A percentile compares a stretch with the other conserved stretches of the same genome.
phyloP scores from a whole-genome alignment of 2,888 invertebrate genomes.

The Margaritifera margaritifera region DNA sequence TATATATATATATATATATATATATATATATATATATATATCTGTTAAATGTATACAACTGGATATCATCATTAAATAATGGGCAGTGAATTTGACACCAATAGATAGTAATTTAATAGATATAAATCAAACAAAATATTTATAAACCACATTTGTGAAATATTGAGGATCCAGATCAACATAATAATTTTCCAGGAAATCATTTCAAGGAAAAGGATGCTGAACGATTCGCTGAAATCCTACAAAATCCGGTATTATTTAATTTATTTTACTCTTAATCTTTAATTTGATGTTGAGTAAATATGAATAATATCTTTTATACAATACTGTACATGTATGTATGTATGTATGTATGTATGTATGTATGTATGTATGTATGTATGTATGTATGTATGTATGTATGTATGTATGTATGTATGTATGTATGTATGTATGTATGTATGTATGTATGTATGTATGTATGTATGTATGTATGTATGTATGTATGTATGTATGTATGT shows the following conservation, averaged over 20 bases:
- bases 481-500: constrained; percentile 13
- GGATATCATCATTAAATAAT: too few relatives aligned
- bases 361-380: constrained; percentile 19
- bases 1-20: too few relatives aligned
- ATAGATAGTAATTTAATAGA: too few relatives aligned
- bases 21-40: too few relatives aligned
- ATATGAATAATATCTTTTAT: background rate
- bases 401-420: constrained; percentile 26
- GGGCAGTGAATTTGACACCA: too few relatives aligned
- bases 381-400: constrained; percentile 25
- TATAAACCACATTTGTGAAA: too few relatives aligned
- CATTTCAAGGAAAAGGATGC: constrained; percentile 53
- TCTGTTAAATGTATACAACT: too few relatives aligned
- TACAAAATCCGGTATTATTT: constrained; percentile 31
- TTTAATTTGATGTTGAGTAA: constrained; percentile 6
- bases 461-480: constrained; percentile 16
- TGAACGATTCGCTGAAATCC: constrained; percentile 34
- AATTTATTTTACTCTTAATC: background rate
- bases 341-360: constrained; percentile 16
- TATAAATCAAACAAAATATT: too few relatives aligned
- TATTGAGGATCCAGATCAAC: too few relatives aligned
- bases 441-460: constrained; percentile 17
- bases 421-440: constrained; percentile 23
- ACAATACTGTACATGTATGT: constrained; percentile 4
- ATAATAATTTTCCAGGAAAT: constrained; percentile 44